Percentiles rank a stretch among this genome's conserved stretches.
Evolutionary conservation across 2,113 vertebrate species (phyloP).

Genomic region (Rattus rattus): DNA sequence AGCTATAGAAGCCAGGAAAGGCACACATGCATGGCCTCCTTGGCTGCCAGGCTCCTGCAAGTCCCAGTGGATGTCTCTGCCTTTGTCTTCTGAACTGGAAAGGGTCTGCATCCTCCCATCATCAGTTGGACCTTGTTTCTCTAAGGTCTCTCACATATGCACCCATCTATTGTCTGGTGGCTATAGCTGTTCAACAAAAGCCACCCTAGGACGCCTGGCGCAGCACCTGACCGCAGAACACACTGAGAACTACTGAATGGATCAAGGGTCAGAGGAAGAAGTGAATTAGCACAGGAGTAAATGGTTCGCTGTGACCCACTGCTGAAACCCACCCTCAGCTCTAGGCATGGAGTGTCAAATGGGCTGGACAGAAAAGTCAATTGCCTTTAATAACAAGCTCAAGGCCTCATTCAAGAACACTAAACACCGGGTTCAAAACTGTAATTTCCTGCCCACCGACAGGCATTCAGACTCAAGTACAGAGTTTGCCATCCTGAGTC

Average conservation of each 20-base stretch:
- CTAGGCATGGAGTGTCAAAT: neutral
- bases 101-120: rapidly evolving
- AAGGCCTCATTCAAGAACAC: neutral
- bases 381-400: conserved; percentile 1
- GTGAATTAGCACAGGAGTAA: neutral
- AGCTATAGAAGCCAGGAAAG: neutral
- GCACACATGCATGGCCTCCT: rapidly evolving
- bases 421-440: conserved; percentile 59
- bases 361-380: conserved; percentile 25
- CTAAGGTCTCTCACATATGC: neutral
- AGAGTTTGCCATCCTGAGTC: conserved; percentile 27
- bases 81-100: neutral
- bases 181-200: neutral
- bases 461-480: neutral
- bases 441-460: conserved; percentile 66
- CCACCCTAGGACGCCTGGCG: neutral
- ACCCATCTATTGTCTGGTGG: neutral
- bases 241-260: neutral
- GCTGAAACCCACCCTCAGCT: neutral
- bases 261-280: neutral
- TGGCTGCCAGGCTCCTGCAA: neutral
- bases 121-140: neutral
- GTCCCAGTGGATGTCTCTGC: neutral
- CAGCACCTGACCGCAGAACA: neutral
- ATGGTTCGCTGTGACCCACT: neutral